Percentiles rank a stretch among this genome's conserved stretches.
Conservation (phyloP, 2,888 invertebrate genomes). For the Nebria salina region DNA sequence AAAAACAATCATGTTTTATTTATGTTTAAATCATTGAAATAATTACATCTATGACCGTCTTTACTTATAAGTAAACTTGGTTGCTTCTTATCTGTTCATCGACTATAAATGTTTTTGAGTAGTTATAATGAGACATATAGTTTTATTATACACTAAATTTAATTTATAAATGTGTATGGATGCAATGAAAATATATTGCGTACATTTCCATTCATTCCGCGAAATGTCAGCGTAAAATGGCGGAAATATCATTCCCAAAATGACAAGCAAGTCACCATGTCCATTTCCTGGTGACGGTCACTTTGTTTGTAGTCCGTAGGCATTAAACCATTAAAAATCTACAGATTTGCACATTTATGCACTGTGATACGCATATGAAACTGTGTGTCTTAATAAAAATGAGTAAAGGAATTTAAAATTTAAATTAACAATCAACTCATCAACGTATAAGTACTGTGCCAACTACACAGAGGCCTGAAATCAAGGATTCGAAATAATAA, state of each 20-base stretch:
- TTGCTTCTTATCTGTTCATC: neutral
- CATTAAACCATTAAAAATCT: neutral
- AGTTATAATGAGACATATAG: too few species aligned
- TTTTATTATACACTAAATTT: neutral
- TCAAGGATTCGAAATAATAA: neutral
- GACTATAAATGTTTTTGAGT: neutral
- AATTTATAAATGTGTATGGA: neutral
- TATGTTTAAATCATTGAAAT: neutral
- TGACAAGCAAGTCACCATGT: constrained; percentile 32
- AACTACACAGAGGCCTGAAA: neutral
- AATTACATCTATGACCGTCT: neutral
- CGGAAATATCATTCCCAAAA: constrained; percentile 45
- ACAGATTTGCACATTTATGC: neutral
- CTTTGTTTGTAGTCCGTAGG: neutral
- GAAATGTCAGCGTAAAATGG: constrained; percentile 23
- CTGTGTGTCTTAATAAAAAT: neutral
- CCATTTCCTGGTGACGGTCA: neutral
- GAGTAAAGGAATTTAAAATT: neutral
- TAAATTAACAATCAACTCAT: neutral
- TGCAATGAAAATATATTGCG: neutral
- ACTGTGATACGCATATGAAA: neutral
- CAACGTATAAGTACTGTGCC: neutral
- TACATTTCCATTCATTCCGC: neutral
- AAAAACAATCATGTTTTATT: neutral
- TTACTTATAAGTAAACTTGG: neutral